Evolutionary conservation across 2,797 vertebrate genomes (phyloP).

Genomic region (Allobates femoralis): DNA sequence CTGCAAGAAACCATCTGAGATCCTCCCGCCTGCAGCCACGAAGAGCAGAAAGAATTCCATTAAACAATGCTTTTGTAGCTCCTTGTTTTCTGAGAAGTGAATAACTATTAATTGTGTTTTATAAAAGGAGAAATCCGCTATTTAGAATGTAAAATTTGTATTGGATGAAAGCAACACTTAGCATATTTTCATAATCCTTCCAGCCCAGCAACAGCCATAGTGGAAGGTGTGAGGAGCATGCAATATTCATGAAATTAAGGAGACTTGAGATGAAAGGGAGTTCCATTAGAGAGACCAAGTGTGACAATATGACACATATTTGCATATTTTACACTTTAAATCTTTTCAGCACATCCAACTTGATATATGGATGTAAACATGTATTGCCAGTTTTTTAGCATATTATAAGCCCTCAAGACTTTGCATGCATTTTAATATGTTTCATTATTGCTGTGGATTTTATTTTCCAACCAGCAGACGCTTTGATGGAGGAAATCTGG

Average conservation of each 20-base stretch:
- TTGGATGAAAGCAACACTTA: conserved; percentile 83
- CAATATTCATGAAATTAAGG: conserved; percentile 87
- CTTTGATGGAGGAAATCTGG: conserved; percentile 83
- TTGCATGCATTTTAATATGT: conserved; percentile 95
- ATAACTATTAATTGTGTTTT: conserved; percentile 72
- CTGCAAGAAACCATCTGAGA: not conserved
- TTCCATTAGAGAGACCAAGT: conserved; percentile 86
- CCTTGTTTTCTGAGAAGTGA: conserved; percentile 54
- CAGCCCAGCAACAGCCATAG: conserved; percentile 80
- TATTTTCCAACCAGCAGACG: conserved; percentile 90
- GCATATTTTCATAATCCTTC: conserved; percentile 86
- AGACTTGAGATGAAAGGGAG: conserved; percentile 83
- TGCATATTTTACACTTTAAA: conserved; percentile 87
- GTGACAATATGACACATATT: conserved; percentile 88
- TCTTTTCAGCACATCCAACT: conserved; percentile 86
- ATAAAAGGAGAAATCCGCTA: conserved; percentile 66
- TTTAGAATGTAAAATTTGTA: conserved; percentile 79
- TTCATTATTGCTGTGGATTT: conserved; percentile 93
- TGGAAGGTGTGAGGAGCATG: conserved; percentile 82
- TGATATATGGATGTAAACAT: conserved; percentile 88
- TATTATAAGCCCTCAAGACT: conserved; percentile 93
- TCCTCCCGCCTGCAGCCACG: conserved; percentile 6
- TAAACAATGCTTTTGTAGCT: conserved; percentile 46
- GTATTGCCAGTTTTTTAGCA: conserved; percentile 85
- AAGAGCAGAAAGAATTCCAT: conserved; percentile 43